Evolutionary conservation across 2,888 invertebrate genomes (phyloP), one percentile per base, ranked within the genome.

Genomic region (Elysia crispata): DNA sequence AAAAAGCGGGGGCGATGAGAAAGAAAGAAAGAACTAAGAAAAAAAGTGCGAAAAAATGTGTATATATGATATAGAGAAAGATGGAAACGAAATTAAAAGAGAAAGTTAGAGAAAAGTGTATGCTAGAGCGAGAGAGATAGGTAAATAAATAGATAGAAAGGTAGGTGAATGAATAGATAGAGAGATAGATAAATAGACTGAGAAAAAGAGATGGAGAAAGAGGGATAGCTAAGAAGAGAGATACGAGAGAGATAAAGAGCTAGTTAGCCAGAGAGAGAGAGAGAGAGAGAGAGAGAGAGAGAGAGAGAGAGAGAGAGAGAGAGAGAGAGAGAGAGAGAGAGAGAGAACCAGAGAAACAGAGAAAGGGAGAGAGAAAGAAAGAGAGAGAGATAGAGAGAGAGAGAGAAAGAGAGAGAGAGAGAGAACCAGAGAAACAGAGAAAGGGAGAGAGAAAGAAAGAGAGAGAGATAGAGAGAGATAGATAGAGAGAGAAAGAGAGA

Each of bases 51-150:
- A n/a, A n/a, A n/a, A n/a, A n/a, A n/a, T n/a, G n/a, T n/a, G n/a
- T n/a, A n/a, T n/a, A n/a, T n/a, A n/a, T n/a, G n/a, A n/a, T n/a
- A n/a, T n/a, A 5, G 74, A 28, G 8, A 25, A 30, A 13, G 30
- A 75, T 60, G 60, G 75, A 62, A 62, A 75, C n/a, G 75, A 62
- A 28, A 62, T 60, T 31, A 62, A 62, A 31, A 31, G 75, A 62
- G 31, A 75, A 33, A 75, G 62, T 30, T 30, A 62, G 62, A 60
- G 60, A 62, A 20, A 62, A 25, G 13, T 50, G 73, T 20, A 1
- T 25, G 73, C 8, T 1, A 25, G 25, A 13, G 28, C 5, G 28
- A 20, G 20, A 13, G 50, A 28, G 57, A 73, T 15, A n/a, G 18
- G 28, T 6, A 28, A 25, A 25, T 15, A 41, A 11, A 41, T 41